These are phyloP conservation scores for Isurus oxyrinchus DNA, from an alignment of 2,113 vertebrate genomes.

Conservation along the genomic window DNA sequence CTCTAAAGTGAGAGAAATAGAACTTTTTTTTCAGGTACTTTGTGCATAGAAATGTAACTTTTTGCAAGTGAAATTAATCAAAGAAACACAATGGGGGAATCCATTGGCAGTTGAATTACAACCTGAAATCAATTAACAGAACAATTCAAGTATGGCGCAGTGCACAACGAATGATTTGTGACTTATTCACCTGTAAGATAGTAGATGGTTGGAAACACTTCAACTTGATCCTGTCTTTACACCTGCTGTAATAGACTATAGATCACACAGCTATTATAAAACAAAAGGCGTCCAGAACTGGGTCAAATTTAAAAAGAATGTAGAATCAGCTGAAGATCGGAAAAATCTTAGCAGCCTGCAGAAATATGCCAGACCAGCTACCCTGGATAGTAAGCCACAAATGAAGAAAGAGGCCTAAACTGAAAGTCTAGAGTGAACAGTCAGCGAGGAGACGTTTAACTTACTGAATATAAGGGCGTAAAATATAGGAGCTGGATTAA, in stretches of 20 bases:
- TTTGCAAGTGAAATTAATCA: not conserved
- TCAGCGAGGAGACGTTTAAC: too few species aligned
- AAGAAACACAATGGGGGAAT: not conserved
- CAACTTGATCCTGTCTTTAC: not conserved
- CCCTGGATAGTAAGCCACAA: not conserved
- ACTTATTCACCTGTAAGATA: not conserved
- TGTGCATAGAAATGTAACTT: not conserved
- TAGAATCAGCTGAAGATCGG: not conserved
- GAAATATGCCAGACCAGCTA: not conserved
- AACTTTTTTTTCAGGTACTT: not conserved
- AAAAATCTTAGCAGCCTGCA: not conserved
- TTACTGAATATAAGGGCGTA: too few species aligned
- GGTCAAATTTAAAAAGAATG: not conserved
- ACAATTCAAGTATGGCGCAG: not conserved
- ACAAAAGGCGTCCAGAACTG: not conserved
- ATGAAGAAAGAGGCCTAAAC: not conserved
- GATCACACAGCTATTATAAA: not conserved
- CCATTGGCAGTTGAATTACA: not conserved
- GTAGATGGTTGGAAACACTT: not conserved
- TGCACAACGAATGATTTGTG: not conserved
- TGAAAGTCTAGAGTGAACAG: not conserved
- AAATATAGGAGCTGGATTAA: too few species aligned
- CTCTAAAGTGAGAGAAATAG: not conserved
- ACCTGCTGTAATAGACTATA: not conserved
- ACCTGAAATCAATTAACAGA: not conserved